phyloP scores from a whole-genome alignment of 2,113 vertebrate species.

The Hyla sarda region DNA sequence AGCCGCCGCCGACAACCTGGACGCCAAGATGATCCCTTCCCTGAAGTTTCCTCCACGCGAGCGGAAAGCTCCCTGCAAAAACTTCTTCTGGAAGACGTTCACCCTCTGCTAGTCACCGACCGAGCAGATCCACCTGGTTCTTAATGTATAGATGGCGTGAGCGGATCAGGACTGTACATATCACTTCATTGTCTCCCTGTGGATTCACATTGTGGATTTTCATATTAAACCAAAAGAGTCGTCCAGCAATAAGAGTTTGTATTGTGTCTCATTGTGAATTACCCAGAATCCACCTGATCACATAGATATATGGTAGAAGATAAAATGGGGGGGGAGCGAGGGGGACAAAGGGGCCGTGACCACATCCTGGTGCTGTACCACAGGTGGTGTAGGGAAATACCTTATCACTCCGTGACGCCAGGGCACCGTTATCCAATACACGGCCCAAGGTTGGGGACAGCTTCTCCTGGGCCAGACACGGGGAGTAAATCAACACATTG shows the following conservation, averaged over 20 bases:
- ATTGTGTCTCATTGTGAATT: not conserved
- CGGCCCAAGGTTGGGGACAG: too few species aligned
- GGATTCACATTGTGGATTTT: not conserved
- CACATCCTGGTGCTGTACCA: too few species aligned
- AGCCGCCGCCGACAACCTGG: slow-evolving; percentile 71
- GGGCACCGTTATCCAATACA: too few species aligned
- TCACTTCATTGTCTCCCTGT: not conserved
- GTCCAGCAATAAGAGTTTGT: slow-evolving; percentile 19
- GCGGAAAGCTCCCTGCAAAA: slow-evolving; percentile 89
- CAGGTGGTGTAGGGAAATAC: too few species aligned
- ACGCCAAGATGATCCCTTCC: slow-evolving; percentile 72
- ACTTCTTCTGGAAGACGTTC: slow-evolving; percentile 96
- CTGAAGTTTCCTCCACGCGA: slow-evolving; percentile 67
- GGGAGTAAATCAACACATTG: too few species aligned
- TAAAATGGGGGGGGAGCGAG: too few species aligned
- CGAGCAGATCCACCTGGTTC: not conserved
- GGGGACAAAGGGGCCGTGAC: too few species aligned
- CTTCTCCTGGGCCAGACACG: too few species aligned
- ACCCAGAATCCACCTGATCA: too few species aligned
- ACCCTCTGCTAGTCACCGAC: slow-evolving; percentile 81
- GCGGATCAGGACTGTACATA: not conserved
- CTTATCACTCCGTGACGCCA: too few species aligned
- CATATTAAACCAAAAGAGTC: slow-evolving; percentile 27
- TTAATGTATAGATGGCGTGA: not conserved
- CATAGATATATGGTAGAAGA: too few species aligned